Base-by-base conservation (phyloP, 2,888 invertebrate species). In the Morinoia aosen region DNA sequence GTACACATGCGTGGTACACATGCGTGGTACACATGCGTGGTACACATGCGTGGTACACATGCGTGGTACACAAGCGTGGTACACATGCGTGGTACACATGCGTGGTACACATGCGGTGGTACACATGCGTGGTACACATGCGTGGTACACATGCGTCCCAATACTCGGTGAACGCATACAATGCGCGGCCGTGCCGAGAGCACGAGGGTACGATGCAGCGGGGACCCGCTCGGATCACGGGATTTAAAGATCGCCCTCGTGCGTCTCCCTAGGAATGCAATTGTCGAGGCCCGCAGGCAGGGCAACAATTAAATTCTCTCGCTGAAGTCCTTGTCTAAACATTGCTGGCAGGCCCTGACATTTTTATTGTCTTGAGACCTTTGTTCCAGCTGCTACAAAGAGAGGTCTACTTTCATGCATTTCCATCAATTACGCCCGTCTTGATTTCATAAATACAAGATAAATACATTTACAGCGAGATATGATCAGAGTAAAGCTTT, bases 341-440 rank as follows among this genome's bases (percentile, higher is more conserved):
- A 76, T 76, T 76, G 76, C 33, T 14, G 76, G 33, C 76, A 25
- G 76, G 76, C 76, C 76, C 25, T 33, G 76, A 76, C 76, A 76
- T 76, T 76, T 76, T 76, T 76, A 76, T 76, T 76, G 76, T 76
- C 25, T 76, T 76, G 76, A 76, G 76, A 76, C 76, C 76, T 76
- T 76, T 76, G 76, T 76, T 76, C 25, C 33, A 76, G 25, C 76
- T 76, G 76, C 19, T 76, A 10, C 76, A 76, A 76, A 76, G 76
- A 76, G 25, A 76, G 76, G 33, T 33, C 25, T 8, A 33, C 76
- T 33, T 33, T 33, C 19, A 76, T 14, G 33, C 76, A 76, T 25
- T 76, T 76, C 76, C 33, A 33, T 33, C 0, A 76, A 76, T 76
- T 76, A 19, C 76, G 76, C 25, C 10, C 33, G 25, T 10, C 76